Evolutionary conservation across 2,888 invertebrate genomes (phyloP), one percentile per base, ranked within the genome.

Genomic region (Uropetala carovei): DNA sequence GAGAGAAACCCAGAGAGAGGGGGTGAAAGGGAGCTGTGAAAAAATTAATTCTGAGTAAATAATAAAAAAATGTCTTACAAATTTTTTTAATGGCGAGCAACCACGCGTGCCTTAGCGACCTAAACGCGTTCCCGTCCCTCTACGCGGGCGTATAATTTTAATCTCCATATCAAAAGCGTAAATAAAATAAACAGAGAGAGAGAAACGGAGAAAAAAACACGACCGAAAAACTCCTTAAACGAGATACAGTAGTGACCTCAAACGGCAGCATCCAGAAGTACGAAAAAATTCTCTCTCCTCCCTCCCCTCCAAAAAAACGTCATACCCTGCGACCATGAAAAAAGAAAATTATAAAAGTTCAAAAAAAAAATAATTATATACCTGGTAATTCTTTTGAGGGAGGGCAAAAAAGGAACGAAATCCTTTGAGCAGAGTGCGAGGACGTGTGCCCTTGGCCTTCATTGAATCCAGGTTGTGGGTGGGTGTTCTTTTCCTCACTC

Each of bases 171-270:
- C 75, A 75, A 75, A 75, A 27, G 75, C 10, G 5, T n/a, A n/a
- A 43, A 43, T 43, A n/a, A 22, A n/a, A 64, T 64, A 14, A 68
- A 75, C 8, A 22, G 13, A 27, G 3, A 2, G 11, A 4, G 27
- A 4, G 75, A 13, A 13, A 14, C 75, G 5, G 43, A 75, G 22
- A 75, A 75, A 75, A 75, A 75, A 75, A 75, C 22, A 75, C 27
- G 8, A 13, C 27, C 75, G 11, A 27, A 75, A 22, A 75, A 75
- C 27, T 8, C 68, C n/a, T 27, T 75, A 22, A 27, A 75, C 75
- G n/a, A 75, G 75, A 22, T 75, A 75, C 75, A 27, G 75, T 27
- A 75, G 75, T 75, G 75, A 75, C 75, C 22, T 75, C 75, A 11
- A 75, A 22, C 27, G 75, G 10, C 64, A 64, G 16, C 64, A n/a